These are phyloP conservation scores for Andrena praecox DNA, from an alignment of 2,888 invertebrate species.

Conservation along the genomic window DNA sequence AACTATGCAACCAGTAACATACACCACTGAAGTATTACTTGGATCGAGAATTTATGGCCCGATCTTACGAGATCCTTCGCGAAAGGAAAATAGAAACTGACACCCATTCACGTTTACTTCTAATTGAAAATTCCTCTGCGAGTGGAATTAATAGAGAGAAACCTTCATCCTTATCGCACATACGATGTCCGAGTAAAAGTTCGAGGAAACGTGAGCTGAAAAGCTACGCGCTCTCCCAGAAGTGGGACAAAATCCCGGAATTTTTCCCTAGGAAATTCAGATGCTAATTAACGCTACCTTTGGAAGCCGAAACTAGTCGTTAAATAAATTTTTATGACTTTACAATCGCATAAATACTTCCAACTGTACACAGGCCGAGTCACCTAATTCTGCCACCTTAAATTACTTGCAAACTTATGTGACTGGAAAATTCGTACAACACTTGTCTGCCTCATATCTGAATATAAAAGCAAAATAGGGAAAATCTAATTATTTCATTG, in stretches of 20 bases:
- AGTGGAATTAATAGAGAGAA: conserved; percentile 16
- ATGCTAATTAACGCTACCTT: neutral
- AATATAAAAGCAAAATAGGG: no score
- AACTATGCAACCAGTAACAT: conserved; percentile 41
- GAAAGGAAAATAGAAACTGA: conserved; percentile 33
- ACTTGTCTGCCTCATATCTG: no score
- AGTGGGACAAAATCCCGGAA: conserved; percentile 7
- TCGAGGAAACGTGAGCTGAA: conserved; percentile 27
- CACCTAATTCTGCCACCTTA: no score
- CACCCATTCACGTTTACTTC: neutral
- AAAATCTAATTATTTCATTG: no score
- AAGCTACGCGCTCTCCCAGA: neutral
- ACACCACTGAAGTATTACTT: conserved; percentile 38
- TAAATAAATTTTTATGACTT: neutral
- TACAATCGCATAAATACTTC: no score
- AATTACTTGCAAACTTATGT: no score
- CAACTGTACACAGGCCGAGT: no score
- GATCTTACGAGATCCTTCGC: conserved; percentile 39
- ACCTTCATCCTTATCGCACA: conserved; percentile 8
- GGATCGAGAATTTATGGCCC: conserved; percentile 28
- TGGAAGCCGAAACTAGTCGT: neutral
- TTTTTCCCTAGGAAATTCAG: conserved; percentile 14
- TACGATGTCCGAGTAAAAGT: conserved; percentile 6
- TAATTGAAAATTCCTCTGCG: neutral
- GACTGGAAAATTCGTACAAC: no score